Conservation (phyloP, 2,797 vertebrate species). For the Apogon talboti region DNA sequence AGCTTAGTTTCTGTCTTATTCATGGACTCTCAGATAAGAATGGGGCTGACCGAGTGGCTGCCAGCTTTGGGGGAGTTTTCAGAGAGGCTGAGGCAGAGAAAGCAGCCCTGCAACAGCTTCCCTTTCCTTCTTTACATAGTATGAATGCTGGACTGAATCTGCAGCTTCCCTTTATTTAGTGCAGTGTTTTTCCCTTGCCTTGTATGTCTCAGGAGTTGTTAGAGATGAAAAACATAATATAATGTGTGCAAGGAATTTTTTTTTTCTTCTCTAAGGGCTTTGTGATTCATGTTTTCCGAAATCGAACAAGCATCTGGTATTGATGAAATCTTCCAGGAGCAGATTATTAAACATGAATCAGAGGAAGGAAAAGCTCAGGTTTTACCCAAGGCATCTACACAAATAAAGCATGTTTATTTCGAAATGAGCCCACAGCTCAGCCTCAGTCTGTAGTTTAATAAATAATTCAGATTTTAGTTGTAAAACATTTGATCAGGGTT, state of each 20-base stretch:
- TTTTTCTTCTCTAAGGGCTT: background rate
- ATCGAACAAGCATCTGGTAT: background rate
- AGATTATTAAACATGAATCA: constrained; percentile 21
- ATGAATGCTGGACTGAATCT: background rate
- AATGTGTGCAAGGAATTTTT: background rate
- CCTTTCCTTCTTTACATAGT: constrained; percentile 51
- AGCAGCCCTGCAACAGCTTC: constrained; percentile 36
- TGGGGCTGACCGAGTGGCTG: background rate
- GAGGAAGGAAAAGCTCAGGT: constrained; percentile 24
- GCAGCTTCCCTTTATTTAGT: background rate
- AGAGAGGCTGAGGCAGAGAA: constrained; percentile 24
- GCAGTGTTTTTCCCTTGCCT: constrained; percentile 5
- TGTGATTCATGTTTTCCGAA: constrained; percentile 16
- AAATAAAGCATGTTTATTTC: constrained; percentile 32
- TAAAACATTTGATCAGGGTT: background rate
- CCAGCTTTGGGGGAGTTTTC: background rate
- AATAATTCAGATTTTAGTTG: constrained; percentile 22
- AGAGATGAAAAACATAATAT: background rate
- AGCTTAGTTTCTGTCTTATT: background rate
- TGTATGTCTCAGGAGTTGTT: background rate
- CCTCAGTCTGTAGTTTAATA: background rate
- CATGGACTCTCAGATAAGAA: background rate
- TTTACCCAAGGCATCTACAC: constrained; percentile 1
- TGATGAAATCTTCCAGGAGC: constrained; percentile 28
- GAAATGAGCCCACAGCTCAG: constrained; percentile 3